Conservation (phyloP, 2,888 invertebrate species). For the Priocnemis perturbator region DNA sequence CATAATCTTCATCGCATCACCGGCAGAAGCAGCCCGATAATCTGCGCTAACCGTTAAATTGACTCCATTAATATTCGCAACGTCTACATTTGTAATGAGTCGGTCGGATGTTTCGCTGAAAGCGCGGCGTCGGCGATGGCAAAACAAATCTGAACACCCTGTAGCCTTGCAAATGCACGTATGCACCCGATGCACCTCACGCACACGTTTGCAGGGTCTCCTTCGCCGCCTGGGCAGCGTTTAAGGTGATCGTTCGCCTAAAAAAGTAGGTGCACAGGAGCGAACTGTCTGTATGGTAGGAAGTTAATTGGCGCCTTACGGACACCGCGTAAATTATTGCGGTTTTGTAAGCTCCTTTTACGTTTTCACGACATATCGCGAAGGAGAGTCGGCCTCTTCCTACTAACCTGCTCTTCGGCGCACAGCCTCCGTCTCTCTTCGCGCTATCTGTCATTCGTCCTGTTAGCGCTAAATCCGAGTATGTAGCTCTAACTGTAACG, state of each 20-base stretch:
- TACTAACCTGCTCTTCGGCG: background rate
- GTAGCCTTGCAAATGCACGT: background rate
- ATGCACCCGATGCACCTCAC: conserved; percentile 1
- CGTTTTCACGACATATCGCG: conserved; percentile 29
- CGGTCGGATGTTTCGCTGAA: too few species aligned
- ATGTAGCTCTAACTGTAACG: too few species aligned
- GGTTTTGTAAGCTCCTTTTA: conserved; percentile 46
- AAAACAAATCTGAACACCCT: too few species aligned
- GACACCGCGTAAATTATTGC: conserved; percentile 63
- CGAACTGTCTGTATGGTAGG: conserved; percentile 47
- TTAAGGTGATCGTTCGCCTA: conserved; percentile 2
- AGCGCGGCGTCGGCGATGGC: too few species aligned
- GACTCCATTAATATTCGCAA: too few species aligned
- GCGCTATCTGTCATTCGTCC: too few species aligned
- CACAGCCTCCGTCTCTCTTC: too few species aligned
- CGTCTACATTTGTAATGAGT: too few species aligned
- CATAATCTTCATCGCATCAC: conserved; percentile 10
- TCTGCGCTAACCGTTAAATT: too few species aligned
- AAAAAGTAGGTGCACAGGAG: conserved; percentile 57
- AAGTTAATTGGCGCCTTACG: conserved; percentile 64
- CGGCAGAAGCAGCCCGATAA: too few species aligned
- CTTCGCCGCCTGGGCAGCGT: background rate
- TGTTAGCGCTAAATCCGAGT: too few species aligned
- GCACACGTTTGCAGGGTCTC: background rate
- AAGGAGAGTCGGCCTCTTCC: background rate